Conservation (phyloP, 2,888 invertebrate genomes). For the Craniophora ligustri region DNA sequence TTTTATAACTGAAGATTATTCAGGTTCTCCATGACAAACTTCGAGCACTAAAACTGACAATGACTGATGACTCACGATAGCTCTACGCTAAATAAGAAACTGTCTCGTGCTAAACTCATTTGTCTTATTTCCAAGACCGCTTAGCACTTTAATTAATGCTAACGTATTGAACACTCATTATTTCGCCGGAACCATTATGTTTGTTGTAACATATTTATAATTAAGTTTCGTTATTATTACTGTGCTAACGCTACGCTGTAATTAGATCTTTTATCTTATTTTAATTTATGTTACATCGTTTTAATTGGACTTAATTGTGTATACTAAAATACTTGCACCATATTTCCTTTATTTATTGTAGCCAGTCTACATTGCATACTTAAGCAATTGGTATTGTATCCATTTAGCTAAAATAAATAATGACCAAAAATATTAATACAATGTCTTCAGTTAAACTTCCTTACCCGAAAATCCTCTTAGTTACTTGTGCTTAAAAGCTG, state of each 20-base stretch:
- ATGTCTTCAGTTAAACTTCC: slow-evolving; percentile 17
- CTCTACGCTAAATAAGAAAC: slow-evolving; percentile 49
- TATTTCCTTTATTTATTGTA: background rate
- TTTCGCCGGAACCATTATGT: slow-evolving; percentile 10
- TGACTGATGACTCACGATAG: slow-evolving; percentile 53
- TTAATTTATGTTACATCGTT: slow-evolving; percentile 9
- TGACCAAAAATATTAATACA: slow-evolving; percentile 3
- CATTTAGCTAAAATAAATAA: background rate
- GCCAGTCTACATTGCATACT: background rate
- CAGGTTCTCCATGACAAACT: slow-evolving; percentile 1
- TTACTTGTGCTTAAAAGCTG: slow-evolving; percentile 11
- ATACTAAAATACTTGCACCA: background rate
- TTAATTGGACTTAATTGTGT: slow-evolving; percentile 1
- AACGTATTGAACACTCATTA: slow-evolving; percentile 19
- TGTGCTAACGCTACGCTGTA: slow-evolving; percentile 7
- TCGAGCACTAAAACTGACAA: slow-evolving; percentile 52
- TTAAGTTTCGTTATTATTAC: slow-evolving; percentile 10
- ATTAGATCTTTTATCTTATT: slow-evolving; percentile 29
- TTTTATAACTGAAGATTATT: no score
- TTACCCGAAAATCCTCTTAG: no score
- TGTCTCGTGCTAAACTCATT: slow-evolving; percentile 51
- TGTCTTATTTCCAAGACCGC: slow-evolving; percentile 42
- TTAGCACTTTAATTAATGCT: slow-evolving; percentile 20
- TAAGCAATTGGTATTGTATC: background rate
- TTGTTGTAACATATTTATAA: slow-evolving; percentile 5